Conservation (phyloP, 2,797 vertebrate species). For the Acanthornis magna region DNA sequence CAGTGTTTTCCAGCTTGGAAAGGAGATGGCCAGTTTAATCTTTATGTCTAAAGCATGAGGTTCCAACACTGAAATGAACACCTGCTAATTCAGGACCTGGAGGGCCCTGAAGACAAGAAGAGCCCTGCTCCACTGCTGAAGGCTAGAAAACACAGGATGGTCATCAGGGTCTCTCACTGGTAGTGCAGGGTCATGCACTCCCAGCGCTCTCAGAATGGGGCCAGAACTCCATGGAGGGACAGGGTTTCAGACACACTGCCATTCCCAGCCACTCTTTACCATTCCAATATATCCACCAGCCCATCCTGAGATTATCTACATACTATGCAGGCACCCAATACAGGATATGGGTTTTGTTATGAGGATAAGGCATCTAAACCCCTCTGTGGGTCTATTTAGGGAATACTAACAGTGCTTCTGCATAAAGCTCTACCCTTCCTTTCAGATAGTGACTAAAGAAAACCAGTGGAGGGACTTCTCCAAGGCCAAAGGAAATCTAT, state of each 20-base stretch:
- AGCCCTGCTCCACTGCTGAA: background rate
- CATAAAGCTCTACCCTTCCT: background rate
- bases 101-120: background rate
- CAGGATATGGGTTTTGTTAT: background rate
- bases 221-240: background rate
- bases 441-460: background rate
- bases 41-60: background rate
- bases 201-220: background rate
- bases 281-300: background rate
- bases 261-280: background rate
- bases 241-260: background rate
- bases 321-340: background rate
- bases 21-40: background rate
- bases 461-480: background rate
- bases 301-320: background rate
- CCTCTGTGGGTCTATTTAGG: background rate
- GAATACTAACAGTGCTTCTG: background rate
- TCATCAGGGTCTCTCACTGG: background rate
- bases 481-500: background rate
- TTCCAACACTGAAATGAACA: background rate
- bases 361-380: background rate
- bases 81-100: background rate
- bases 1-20: background rate
- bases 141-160: background rate
- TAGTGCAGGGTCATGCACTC: background rate